Evolutionary conservation across 2,113 vertebrate genomes (phyloP).

Genomic region (Lagopus muta): DNA sequence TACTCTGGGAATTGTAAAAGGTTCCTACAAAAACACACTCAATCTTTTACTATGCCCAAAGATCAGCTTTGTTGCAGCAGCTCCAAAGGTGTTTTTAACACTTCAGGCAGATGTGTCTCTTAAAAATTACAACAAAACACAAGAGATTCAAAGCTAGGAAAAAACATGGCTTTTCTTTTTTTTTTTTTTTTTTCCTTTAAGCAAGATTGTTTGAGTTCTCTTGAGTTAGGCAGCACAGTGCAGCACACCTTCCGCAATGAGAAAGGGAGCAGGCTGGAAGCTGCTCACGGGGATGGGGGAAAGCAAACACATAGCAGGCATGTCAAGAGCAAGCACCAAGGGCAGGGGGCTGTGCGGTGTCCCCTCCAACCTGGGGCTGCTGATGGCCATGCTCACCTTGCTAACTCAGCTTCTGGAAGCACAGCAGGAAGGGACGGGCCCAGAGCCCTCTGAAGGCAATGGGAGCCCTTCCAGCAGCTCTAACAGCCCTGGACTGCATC

Average conservation of each 20-base stretch:
- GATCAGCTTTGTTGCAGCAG: slow-evolving; percentile 9
- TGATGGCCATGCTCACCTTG: background rate
- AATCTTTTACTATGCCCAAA: slow-evolving; percentile 11
- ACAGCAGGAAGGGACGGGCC: background rate
- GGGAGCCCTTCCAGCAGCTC: background rate
- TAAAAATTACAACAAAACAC: background rate
- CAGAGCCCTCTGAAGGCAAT: background rate
- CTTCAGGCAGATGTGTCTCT: background rate
- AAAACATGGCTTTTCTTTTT: accelerated
- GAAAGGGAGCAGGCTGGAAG: background rate
- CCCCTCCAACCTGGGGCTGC: background rate
- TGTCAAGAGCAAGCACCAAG: background rate
- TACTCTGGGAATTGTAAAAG: slow-evolving; percentile 29
- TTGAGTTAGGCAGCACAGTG: background rate
- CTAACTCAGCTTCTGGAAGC: background rate
- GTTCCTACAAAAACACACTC: slow-evolving; percentile 38
- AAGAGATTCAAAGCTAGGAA: background rate
- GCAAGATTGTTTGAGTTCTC: background rate
- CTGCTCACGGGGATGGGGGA: background rate
- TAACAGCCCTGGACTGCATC: accelerated
- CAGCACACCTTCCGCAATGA: background rate
- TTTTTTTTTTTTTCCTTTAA: background rate
- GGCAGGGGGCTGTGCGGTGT: background rate
- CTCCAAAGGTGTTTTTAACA: slow-evolving; percentile 44
- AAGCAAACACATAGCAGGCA: background rate